These are phyloP conservation scores for Eupithecia pulchellata DNA, from an alignment of 2,888 invertebrate genomes.

Conservation along the genomic window DNA sequence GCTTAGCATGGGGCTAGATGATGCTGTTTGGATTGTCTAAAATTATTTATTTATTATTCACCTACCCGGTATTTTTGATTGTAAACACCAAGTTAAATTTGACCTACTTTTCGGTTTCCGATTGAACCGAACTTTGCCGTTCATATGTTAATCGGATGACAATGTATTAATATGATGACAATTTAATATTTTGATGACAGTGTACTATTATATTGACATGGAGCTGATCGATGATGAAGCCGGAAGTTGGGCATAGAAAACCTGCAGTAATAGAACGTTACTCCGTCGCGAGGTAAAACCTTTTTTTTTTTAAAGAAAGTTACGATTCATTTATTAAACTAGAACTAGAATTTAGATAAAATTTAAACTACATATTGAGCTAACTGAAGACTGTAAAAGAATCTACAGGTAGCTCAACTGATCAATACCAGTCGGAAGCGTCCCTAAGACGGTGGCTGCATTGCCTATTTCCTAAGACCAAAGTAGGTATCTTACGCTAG, in stretches of 20 bases:
- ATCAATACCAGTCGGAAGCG: too few species aligned
- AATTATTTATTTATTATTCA: not conserved
- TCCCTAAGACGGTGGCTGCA: too few species aligned
- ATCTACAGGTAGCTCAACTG: too few species aligned
- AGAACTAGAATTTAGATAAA: too few species aligned
- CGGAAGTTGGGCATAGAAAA: not conserved
- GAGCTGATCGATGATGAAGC: not conserved
- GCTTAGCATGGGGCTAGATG: too few species aligned
- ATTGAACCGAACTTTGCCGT: not conserved
- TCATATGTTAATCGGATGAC: not conserved
- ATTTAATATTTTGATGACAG: too few species aligned
- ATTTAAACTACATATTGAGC: too few species aligned
- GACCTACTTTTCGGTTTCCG: not conserved
- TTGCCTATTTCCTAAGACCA: not conserved
- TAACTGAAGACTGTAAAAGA: too few species aligned
- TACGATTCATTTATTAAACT: too few species aligned
- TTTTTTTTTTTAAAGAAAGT: too few species aligned
- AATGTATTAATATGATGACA: not conserved
- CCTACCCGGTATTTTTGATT: not conserved
- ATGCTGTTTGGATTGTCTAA: too few species aligned
- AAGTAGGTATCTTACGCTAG: not conserved
- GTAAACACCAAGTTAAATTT: not conserved
- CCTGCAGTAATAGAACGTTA: not conserved
- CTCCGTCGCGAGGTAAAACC: too few species aligned
- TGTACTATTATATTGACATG: not conserved